Conservation (phyloP, 2,797 vertebrate genomes). For the Cheirogaleus major region DNA sequence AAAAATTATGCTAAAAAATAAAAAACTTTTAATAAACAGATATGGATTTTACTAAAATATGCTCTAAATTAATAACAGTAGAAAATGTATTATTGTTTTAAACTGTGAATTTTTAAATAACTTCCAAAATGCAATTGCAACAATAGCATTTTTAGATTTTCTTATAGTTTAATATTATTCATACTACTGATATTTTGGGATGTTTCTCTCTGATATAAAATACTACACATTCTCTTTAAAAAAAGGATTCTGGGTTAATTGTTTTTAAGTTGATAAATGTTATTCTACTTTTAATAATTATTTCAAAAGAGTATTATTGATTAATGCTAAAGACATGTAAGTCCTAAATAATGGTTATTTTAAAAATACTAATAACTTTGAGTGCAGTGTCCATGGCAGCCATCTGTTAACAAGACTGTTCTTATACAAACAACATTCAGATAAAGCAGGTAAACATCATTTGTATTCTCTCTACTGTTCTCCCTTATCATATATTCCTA, state of each 20-base stretch:
- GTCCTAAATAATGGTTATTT: background rate
- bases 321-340: background rate
- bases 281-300: background rate
- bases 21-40: background rate
- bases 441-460: background rate
- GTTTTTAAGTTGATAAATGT: background rate
- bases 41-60: background rate
- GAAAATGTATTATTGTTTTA: background rate
- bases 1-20: background rate
- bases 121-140: background rate
- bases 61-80: background rate
- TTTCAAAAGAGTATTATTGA: background rate
- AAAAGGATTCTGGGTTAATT: background rate
- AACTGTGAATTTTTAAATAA: background rate
- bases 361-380: background rate
- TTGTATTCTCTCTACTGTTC: background rate
- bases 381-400: background rate
- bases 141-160: background rate
- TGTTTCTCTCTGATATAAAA: background rate
- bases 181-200: background rate
- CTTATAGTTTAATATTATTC: background rate
- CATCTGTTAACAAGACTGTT: background rate
- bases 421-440: background rate
- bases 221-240: background rate
- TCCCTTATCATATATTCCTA: background rate